phyloP scores from a whole-genome alignment of 2,888 invertebrate genomes.

The Lacanobia oleracea region DNA sequence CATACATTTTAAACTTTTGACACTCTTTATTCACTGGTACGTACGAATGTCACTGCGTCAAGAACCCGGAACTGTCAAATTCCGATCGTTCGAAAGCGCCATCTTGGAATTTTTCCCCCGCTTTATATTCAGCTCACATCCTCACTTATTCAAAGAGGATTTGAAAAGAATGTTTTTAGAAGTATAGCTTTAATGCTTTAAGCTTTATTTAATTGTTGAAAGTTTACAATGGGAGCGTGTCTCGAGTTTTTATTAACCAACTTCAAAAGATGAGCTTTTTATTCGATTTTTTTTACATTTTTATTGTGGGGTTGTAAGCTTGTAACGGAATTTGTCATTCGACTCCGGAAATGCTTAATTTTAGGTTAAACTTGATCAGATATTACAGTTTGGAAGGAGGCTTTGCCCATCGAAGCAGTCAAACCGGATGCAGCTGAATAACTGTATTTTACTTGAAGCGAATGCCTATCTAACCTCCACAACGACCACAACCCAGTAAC shows the following conservation, averaged over 20 bases:
- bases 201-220: constrained; percentile 51
- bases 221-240: constrained; percentile 41
- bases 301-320: background rate
- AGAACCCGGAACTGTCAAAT: constrained; percentile 29
- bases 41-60: too few species aligned
- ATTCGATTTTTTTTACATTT: background rate
- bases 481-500: too few species aligned
- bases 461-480: too few species aligned
- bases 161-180: constrained; percentile 39
- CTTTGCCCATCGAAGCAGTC: too few species aligned
- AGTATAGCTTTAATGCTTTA: background rate
- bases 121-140: constrained; percentile 19
- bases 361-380: too few species aligned
- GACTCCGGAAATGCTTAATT: too few species aligned
- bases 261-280: constrained; percentile 25
- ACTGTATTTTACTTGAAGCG: too few species aligned
- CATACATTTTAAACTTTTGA: too few species aligned
- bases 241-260: constrained; percentile 24
- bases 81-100: constrained; percentile 16
- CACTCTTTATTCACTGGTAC: too few species aligned
- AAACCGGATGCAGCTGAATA: too few species aligned
- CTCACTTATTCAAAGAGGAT: constrained; percentile 35
- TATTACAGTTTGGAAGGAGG: too few species aligned
- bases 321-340: background rate
- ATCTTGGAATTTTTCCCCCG: constrained; percentile 29